phyloP scores from a whole-genome alignment of 1,140 invertebrate genomes.

The Hyposmocoma kahamanoa region DNA sequence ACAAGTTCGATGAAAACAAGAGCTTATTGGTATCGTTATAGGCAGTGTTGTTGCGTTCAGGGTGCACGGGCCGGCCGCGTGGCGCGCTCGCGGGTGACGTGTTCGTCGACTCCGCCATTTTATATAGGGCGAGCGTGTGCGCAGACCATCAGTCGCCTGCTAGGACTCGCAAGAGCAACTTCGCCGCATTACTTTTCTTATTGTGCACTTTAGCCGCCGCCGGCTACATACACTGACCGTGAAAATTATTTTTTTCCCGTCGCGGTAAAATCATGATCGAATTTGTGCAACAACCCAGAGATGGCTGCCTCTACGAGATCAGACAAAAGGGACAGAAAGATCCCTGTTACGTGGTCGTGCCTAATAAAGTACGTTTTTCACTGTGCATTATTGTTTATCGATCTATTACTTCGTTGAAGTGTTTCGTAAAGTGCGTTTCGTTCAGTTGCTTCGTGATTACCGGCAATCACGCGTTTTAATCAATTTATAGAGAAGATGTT shows the following conservation, averaged over 20 bases:
- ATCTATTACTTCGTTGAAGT: not conserved
- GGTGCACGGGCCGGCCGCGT: constrained; percentile 54
- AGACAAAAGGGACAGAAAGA: constrained; percentile 76
- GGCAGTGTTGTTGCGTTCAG: constrained; percentile 44
- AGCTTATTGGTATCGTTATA: constrained; percentile 42
- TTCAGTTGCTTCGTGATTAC: not conserved
- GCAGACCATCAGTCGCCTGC: constrained; percentile 69
- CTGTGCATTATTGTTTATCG: not conserved
- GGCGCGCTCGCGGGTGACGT: constrained; percentile 59
- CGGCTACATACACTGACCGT: constrained; percentile 31
- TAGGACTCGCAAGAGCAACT: constrained; percentile 40
- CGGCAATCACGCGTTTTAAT: not conserved
- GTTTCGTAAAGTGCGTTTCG: constrained; percentile 1
- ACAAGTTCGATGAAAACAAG: constrained; percentile 29
- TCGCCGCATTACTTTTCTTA: constrained; percentile 10
- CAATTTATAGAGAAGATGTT: too few relatives aligned
- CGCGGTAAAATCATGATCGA: constrained; percentile 59
- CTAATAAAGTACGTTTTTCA: constrained; percentile 75
- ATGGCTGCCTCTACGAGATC: constrained; percentile 77
- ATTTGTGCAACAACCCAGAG: constrained; percentile 55
- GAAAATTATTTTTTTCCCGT: constrained; percentile 18
- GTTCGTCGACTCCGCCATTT: constrained; percentile 51
- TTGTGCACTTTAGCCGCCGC: constrained; percentile 31
- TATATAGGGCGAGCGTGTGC: constrained; percentile 57
- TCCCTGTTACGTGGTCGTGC: constrained; percentile 79